Evolutionary conservation across 2,888 invertebrate species (phyloP).

Genomic region (Cataglyphis livida): DNA sequence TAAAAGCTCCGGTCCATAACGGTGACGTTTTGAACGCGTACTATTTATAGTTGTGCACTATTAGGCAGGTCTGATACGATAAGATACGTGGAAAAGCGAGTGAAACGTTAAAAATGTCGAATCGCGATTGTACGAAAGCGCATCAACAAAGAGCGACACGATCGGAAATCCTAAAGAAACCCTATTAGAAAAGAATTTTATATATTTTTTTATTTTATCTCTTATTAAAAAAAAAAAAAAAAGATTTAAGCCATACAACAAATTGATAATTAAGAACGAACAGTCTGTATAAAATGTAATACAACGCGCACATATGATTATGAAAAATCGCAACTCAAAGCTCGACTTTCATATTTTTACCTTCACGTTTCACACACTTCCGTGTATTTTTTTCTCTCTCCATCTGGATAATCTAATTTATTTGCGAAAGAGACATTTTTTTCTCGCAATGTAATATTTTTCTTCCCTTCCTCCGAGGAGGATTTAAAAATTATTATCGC

Average conservation of each 20-base stretch:
- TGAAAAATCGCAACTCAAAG: not conserved
- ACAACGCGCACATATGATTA: not conserved
- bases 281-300: not conserved
- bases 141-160: not conserved
- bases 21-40: conserved; percentile 73
- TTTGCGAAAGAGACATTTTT: conserved; percentile 4
- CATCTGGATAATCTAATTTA: conserved; percentile 10
- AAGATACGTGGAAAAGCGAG: conserved; percentile 28
- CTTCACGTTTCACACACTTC: not conserved
- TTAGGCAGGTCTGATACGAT: conserved; percentile 38
- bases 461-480: not conserved
- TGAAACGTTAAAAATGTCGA: not conserved
- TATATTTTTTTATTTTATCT: not conserved
- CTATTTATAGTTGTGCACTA: conserved; percentile 69
- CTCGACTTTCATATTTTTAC: not conserved
- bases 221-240: not conserved
- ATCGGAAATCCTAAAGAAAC: not conserved
- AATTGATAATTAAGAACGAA: not conserved
- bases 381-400: conserved; percentile 1
- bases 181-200: not conserved
- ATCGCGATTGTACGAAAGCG: not conserved
- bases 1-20: conserved; percentile 76
- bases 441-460: conserved; percentile 1
- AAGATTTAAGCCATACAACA: not conserved
- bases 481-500: conserved; percentile 5